phyloP scores from a whole-genome alignment of 2,888 invertebrate species.

The Lucinisca nassula region DNA sequence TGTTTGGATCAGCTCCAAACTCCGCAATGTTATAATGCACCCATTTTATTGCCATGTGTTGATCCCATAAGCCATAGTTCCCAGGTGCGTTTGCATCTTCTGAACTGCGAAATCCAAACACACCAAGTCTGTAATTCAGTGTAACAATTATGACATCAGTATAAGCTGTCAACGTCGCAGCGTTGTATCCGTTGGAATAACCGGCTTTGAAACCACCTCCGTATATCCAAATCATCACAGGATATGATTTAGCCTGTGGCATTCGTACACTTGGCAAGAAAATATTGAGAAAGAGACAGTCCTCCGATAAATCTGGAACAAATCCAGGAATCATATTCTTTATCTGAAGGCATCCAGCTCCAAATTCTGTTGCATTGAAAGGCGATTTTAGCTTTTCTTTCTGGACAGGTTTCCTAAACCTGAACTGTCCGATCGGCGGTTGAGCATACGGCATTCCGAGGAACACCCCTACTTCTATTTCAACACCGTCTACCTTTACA shows the following conservation, averaged over 20 bases:
- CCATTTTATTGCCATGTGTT: slow-evolving; percentile 65
- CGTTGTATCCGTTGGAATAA: slow-evolving; percentile 18
- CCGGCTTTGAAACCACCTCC: slow-evolving; percentile 45
- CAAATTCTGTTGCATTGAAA: slow-evolving; percentile 3
- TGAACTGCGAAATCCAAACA: slow-evolving; percentile 55
- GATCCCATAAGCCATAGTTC: slow-evolving; percentile 66
- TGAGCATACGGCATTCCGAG: slow-evolving; percentile 61
- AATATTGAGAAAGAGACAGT: slow-evolving; percentile 55
- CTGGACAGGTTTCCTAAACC: slow-evolving; percentile 47
- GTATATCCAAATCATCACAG: slow-evolving; percentile 63
- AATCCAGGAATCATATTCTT: not conserved
- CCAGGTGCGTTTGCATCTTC: slow-evolving; percentile 37
- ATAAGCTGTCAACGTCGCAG: slow-evolving; percentile 6
- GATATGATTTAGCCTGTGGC: slow-evolving; percentile 13
- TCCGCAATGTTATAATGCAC: slow-evolving; percentile 56
- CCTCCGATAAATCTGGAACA: slow-evolving; percentile 22
- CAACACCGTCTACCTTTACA: slow-evolving; percentile 15
- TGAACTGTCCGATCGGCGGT: slow-evolving; percentile 33
- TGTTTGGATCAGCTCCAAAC: slow-evolving; percentile 44
- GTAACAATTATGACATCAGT: slow-evolving; percentile 53
- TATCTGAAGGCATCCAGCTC: slow-evolving; percentile 41
- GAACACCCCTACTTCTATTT: slow-evolving; percentile 35
- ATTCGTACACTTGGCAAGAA: slow-evolving; percentile 40
- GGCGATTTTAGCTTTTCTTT: slow-evolving; percentile 36
- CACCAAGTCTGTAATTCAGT: slow-evolving; percentile 54